Base-by-base conservation (phyloP, 2,888 invertebrate species). In the Tenthredo amoena region DNA sequence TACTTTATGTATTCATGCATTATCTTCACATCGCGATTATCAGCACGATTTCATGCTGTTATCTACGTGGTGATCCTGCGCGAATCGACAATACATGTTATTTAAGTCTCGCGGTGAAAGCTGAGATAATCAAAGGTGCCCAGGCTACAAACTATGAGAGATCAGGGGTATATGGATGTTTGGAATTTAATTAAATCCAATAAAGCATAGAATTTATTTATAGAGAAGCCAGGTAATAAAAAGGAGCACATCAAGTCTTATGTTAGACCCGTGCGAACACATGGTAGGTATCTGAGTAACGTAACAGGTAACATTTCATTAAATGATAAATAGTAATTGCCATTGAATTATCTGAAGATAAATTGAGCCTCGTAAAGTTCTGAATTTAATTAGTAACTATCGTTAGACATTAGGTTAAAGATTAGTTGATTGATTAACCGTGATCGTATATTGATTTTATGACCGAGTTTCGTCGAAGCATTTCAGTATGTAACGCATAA, bases 21-120 rank as follows among this genome's bases (percentile, higher is more conserved):
- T 81, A 62, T 62, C 79, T 81, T 21, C 34, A 81, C 37, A 81
- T 81, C 79, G 62, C n/a, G 79, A 62, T 81, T 58, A 81, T 62
- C 40, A 18, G 15, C 79, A 81, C 62, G 62, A 81, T 81, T 81
- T 4, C 9, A 62, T 6, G 37, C 37, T 26, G 40, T 21, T 81
- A 81, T 62, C 55, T 62, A 81, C 58, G 62, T 62, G 62, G 21
- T 21, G 37, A 81, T 81, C 58, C 79, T 58, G 79, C 79, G 12
- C 79, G 12, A 40, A 62, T 81, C 6, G 31, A 40, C 21, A 50
- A 81, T 58, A 62, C 62, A 40, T 40, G 62, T 21, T 71, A 21
- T 31, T 43, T 21, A 34, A 77, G 34, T 34, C 26, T 77, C n/a
- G 58, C n/a, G 58, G 58, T 62, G 79, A 81, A 81, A 81, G 79